phyloP scores from a whole-genome alignment of 2,888 invertebrate genomes.

The Erynnis tages region DNA sequence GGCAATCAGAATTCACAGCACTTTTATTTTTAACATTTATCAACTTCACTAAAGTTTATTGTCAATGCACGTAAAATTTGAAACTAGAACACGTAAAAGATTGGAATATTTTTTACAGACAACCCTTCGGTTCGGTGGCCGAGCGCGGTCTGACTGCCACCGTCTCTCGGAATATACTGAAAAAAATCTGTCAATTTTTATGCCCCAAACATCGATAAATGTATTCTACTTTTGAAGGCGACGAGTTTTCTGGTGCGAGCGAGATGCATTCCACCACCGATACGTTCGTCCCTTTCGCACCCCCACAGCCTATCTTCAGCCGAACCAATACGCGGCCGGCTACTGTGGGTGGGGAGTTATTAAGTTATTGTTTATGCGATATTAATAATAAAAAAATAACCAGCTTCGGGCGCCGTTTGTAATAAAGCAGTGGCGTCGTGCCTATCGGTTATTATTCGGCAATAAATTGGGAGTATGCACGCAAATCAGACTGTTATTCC shows the following conservation, averaged over 20 bases:
- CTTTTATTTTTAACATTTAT: constrained; percentile 41
- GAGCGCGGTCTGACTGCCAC: constrained; percentile 49
- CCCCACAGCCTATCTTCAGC: constrained; percentile 76
- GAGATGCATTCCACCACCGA: constrained; percentile 44
- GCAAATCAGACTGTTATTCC: constrained; percentile 67
- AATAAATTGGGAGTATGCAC: constrained; percentile 56
- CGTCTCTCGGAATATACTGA: constrained; percentile 73
- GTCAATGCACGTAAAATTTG: constrained; percentile 29
- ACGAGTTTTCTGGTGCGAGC: constrained; percentile 65
- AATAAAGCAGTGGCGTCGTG: constrained; percentile 52
- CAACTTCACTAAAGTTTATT: constrained; percentile 44
- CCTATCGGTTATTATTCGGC: constrained; percentile 54
- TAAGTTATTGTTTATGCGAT: constrained; percentile 79
- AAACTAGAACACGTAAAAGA: constrained; percentile 40
- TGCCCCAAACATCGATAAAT: constrained; percentile 79
- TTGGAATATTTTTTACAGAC: constrained; percentile 51
- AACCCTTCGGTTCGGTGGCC: constrained; percentile 54
- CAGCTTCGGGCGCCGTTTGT: constrained; percentile 56
- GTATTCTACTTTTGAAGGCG: constrained; percentile 76
- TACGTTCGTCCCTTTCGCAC: constrained; percentile 58
- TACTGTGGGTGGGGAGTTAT: constrained; percentile 74
- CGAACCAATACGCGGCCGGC: constrained; percentile 70
- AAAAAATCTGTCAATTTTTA: constrained; percentile 82
- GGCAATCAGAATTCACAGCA: constrained; percentile 41
- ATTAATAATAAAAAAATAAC: constrained; percentile 78